Base-by-base conservation (phyloP, 92 coral and sea anemone genomes). In the Virgularia gustaviana region DNA sequence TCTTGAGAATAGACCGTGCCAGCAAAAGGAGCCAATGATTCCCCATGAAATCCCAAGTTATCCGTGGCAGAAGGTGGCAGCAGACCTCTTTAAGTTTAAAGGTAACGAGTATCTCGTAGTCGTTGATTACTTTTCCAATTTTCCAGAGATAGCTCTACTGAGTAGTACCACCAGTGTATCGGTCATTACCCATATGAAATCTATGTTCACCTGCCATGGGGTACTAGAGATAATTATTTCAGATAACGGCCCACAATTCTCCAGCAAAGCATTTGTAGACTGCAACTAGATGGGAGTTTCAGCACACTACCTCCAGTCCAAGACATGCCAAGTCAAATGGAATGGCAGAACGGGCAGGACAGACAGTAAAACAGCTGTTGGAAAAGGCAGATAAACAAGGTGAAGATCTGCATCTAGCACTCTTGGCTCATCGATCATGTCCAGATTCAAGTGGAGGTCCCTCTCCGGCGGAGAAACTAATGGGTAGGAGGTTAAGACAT, bases 31-130 rank as follows among this genome's bases (percentile, higher is more conserved):
- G 64, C 64, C 64, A 29, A 28, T 57, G 64, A 57, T 57, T 23
- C 15, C 36, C 12, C 64, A 22, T 57, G 36, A 57, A 57, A 57
- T 57, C 19, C 64, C 64, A 57, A 39, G 36, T 28, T 1, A 57
- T 28, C 64, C 64, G 19, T 57, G 64, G 64, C 64, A 57, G 33
- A 23, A 57, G 64, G 64, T 28, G n/a, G 64, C 36, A 57, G 36
- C 64, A 2, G 64, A 57, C 10, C 15, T 57, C 28, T 1, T 57
- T 29, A 36, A 57, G 7, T 57, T 57, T 39, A 57, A 57, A 25
- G 15, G 33, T 20, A 43, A 43, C 19, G 51, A 43, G 13, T 43
- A 43, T 43, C 51, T 43, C 1, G 0, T 43, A 2, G 51, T 43
- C 19, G 1, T 43, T 43, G 51, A 43, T 4, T 43, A 43, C 5